Base-by-base conservation (phyloP, 1,140 invertebrate species). In the Sycophaga agraensis region DNA sequence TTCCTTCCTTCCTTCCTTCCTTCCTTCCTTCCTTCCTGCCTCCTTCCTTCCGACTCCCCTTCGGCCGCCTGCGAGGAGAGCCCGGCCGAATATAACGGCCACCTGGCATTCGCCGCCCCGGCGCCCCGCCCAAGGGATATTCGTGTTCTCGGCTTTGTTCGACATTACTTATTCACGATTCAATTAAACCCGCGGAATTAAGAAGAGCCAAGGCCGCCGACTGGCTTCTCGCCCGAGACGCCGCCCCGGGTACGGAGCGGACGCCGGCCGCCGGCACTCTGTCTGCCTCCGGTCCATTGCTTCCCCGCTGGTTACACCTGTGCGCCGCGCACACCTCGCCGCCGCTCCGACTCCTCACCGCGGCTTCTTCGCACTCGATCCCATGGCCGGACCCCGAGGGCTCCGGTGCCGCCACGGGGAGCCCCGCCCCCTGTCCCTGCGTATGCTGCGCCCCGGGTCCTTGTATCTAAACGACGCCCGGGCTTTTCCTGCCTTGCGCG, bases 81-180 rank as follows among this genome's bases (percentile, higher is more conserved):
- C n/a, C n/a, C 17, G 35, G 16, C 17, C 24, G 46, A 49, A n/a
- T 60, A 61, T 61, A 61, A 61, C 42, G n/a, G 19, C 26, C 59
- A 61, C 50, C 59, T 61, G 50, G 59, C 50, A 61, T 61, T 42
- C 11, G 8, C 46, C 4, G 24, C 21, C 34, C 21, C 34, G 0
- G 7, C 22, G 4, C 1, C n/a, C n/a, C n/a, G n/a, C n/a, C n/a
- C n/a, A n/a, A n/a, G n/a, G 19, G 35, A 22, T 59, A 50, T 42
- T 50, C 58, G 37, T 60, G 58, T 60, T 60, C 53, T 60, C 45
- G 58, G 58, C 48, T 60, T 60, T 60, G 58, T 60, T 60, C 37
- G 37, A 60, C 58, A 53, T 60, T 45, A 53, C 58, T 60, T 60
- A 60, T 53, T 60, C 42, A 50, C 21, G 35, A 50, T 59, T 59